phyloP scores from a whole-genome alignment of 2,888 invertebrate genomes.

The Pterostichus madidus region DNA sequence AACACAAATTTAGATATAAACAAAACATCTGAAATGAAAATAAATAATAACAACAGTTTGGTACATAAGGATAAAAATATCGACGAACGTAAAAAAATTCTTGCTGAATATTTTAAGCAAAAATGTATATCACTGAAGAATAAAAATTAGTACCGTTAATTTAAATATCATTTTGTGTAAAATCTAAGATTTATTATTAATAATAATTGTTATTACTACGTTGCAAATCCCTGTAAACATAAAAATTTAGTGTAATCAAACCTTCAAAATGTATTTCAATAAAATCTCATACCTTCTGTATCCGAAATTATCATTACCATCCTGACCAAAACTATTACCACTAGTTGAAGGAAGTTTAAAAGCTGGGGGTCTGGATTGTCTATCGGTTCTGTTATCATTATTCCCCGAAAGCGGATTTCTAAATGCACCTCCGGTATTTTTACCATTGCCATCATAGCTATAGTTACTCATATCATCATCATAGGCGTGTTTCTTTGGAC shows the following conservation, averaged over 20 bases:
- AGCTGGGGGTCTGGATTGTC: neutral
- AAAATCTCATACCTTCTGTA: neutral
- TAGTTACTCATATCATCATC: constrained; percentile 14
- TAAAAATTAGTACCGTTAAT: neutral
- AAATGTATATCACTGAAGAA: constrained; percentile 44
- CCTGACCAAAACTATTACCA: neutral
- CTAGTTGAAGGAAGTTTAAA: constrained; percentile 1
- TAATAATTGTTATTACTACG: constrained; percentile 36
- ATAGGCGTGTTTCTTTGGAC: no score
- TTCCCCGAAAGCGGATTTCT: constrained; percentile 29
- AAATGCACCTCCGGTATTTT: constrained; percentile 17
- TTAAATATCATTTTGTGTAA: constrained; percentile 26
- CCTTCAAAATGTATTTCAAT: no score
- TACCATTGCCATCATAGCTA: neutral
- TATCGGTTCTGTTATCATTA: neutral
- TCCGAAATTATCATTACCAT: constrained; percentile 18
- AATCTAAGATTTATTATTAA: constrained; percentile 1
- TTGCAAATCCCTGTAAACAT: constrained; percentile 47
- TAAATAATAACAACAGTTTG: constrained; percentile 28
- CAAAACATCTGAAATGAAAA: constrained; percentile 32
- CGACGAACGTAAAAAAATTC: constrained; percentile 38
- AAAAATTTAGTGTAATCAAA: neutral
- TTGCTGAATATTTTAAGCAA: constrained; percentile 49
- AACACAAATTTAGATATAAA: constrained; percentile 11
- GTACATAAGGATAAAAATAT: constrained; percentile 20